Evolutionary conservation across 35 echinoderm and acorn worm species (phyloP).

Genomic region (Nesometra sesokonis): DNA sequence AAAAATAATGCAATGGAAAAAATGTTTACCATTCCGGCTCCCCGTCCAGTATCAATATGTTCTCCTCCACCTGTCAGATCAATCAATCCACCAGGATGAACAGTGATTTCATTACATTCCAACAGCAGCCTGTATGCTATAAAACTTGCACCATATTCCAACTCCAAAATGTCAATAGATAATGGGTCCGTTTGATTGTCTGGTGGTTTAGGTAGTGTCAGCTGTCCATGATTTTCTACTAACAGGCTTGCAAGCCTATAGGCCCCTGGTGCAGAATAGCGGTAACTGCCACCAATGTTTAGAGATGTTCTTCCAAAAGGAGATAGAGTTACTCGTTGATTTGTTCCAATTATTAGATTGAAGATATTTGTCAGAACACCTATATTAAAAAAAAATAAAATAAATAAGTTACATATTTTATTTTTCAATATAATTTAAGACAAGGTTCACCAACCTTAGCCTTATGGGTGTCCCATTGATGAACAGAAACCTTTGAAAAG

Average conservation of each 20-base stretch:
- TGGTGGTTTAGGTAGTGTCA: slow-evolving; percentile 18
- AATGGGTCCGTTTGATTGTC: neutral
- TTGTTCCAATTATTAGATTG: slow-evolving; percentile 47
- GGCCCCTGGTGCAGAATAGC: slow-evolving; percentile 43
- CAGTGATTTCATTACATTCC: slow-evolving; percentile 52
- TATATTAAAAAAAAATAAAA: neutral
- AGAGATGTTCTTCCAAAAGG: slow-evolving; percentile 51
- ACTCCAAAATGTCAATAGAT: slow-evolving; percentile 52
- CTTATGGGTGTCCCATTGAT: no score
- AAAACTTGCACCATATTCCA: slow-evolving; percentile 51
- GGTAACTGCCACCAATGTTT: slow-evolving; percentile 50
- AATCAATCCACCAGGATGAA: slow-evolving; percentile 60
- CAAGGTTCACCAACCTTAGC: no score
- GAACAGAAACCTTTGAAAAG: no score
- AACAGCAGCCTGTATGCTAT: slow-evolving; percentile 18
- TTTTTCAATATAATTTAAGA: no score
- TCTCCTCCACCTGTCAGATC: slow-evolving; percentile 58
- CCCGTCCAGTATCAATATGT: slow-evolving; percentile 18
- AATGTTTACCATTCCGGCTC: slow-evolving; percentile 39
- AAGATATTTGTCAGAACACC: slow-evolving; percentile 54
- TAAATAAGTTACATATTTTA: no score
- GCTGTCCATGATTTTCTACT: slow-evolving; percentile 38
- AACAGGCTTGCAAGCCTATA: slow-evolving; percentile 54
- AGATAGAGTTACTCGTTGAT: slow-evolving; percentile 51
- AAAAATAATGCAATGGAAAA: no score